These are phyloP conservation scores for Acleris laterana DNA, from an alignment of 2,888 invertebrate species.

Conservation along the genomic window DNA sequence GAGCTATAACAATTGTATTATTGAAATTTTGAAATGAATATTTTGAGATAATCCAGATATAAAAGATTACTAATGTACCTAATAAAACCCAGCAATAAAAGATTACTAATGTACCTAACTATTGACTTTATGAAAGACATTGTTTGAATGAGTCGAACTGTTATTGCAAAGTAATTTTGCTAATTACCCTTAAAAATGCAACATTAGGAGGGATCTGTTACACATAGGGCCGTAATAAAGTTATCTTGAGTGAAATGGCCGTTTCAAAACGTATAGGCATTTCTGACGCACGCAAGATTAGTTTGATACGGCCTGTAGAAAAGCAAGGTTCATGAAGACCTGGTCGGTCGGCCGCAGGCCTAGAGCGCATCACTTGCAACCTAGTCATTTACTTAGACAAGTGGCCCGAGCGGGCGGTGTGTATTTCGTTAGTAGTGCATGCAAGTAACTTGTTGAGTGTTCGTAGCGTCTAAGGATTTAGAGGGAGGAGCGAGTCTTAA, in stretches of 20 bases:
- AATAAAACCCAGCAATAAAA: too few relatives aligned
- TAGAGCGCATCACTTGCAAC: constrained; percentile 73
- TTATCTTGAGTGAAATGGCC: too few relatives aligned
- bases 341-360: constrained; percentile 53
- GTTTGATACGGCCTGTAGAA: not conserved
- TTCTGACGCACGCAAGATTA: too few relatives aligned
- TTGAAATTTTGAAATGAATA: too few relatives aligned
- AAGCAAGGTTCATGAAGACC: constrained; percentile 45
- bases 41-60: too few relatives aligned
- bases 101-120: too few relatives aligned
- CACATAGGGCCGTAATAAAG: constrained; percentile 38
- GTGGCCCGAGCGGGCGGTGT: constrained; percentile 62
- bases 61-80: too few relatives aligned
- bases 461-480: constrained; percentile 82
- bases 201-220: constrained; percentile 36
- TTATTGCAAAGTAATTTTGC: constrained; percentile 24
- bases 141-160: constrained; percentile 9
- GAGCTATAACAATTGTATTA: too few relatives aligned
- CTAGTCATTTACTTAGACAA: constrained; percentile 83
- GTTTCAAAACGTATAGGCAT: too few relatives aligned
- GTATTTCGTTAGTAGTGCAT: constrained; percentile 79
- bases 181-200: constrained; percentile 18
- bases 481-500: constrained; percentile 73
- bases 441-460: constrained; percentile 80
- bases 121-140: constrained; percentile 1